Evolutionary conservation across 2,888 invertebrate genomes (phyloP), one percentile per base, ranked within the genome.

Genomic region (Bembecia ichneumoniformis): DNA sequence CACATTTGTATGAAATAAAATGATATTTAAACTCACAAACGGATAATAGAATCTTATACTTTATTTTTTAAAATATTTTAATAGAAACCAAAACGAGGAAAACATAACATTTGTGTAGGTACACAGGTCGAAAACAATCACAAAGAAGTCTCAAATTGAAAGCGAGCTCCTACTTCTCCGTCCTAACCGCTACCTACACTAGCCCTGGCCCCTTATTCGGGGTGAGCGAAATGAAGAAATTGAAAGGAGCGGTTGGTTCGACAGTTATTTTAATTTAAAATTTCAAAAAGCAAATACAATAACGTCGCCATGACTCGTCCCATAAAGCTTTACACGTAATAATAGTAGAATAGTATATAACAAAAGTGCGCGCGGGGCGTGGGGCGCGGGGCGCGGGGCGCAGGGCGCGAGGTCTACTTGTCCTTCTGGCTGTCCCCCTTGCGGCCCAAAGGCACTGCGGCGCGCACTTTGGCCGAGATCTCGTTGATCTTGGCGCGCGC

Each of bases 401-500:
- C n/a, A n/a, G n/a, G n/a, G n/a, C 80, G 51, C 54, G 47, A 54
- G 49, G 63, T 77, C 90, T 93, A 94, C 89, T 94, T 93, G 87
- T 94, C 94, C 89, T 95, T 95, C 75, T 93, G 92, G 71, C 93
- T 91, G 76, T 96, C 94, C 60, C 90, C 76, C 88, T 95, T 95
- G 89, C 95, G 93, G 80, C 95, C 95, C 79, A 96, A 91, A 58
- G 96, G 96, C 81, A 96, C 92, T 64, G 95, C 95, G 66, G 94
- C 94, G 81, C 94, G 94, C 68, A 96, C 93, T 81, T 96, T 96
- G 76, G 94, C 91, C 70, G 94, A 91, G 75, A 96, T 92, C 80
- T 96, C 96, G 81, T 94, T 92, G 82, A 96, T 89, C 90, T 96
- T 96, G 78, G 91, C 92, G 87, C 93, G 92, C 69, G 94, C 95